A percentile compares a stretch with the other conserved stretches of the same genome.
Conservation (phyloP, 1,140 invertebrate genomes). For the Arctopsyche grandis region DNA sequence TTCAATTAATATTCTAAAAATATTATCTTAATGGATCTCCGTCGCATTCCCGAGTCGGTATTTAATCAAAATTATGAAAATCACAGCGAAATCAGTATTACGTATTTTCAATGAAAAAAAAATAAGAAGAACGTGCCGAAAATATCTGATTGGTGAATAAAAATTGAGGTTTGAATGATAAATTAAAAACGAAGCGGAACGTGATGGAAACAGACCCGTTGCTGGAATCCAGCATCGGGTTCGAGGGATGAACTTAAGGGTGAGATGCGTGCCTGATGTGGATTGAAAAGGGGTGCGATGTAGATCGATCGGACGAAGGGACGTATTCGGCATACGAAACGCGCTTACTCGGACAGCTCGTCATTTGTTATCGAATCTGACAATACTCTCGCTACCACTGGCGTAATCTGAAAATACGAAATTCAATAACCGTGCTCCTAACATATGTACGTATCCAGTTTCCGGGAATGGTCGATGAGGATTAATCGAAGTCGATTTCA, state of each 20-base stretch:
- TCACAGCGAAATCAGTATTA: too few species aligned
- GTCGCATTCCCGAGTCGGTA: too few species aligned
- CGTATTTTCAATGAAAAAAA: too few species aligned
- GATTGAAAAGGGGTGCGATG: neutral
- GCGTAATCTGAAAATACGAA: neutral
- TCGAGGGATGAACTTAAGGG: neutral
- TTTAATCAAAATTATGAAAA: too few species aligned
- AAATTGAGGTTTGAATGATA: neutral
- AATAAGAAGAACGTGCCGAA: too few species aligned
- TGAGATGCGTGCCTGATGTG: neutral
- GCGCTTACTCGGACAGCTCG: neutral
- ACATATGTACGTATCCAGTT: too few species aligned
- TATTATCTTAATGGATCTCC: too few species aligned
- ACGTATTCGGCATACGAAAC: slow-evolving; percentile 13
- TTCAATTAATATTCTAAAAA: too few species aligned
- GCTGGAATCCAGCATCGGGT: neutral
- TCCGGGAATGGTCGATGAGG: neutral
- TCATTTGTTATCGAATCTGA: slow-evolving; percentile 22
- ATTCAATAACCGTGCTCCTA: neutral
- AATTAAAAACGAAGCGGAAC: neutral
- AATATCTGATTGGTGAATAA: too few species aligned
- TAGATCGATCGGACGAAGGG: neutral
- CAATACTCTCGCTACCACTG: neutral
- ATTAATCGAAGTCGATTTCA: neutral
- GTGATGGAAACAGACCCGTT: neutral